Evolutionary conservation across 23 tunicate species (phyloP).

Genomic region (Aplidium turbinatum): DNA sequence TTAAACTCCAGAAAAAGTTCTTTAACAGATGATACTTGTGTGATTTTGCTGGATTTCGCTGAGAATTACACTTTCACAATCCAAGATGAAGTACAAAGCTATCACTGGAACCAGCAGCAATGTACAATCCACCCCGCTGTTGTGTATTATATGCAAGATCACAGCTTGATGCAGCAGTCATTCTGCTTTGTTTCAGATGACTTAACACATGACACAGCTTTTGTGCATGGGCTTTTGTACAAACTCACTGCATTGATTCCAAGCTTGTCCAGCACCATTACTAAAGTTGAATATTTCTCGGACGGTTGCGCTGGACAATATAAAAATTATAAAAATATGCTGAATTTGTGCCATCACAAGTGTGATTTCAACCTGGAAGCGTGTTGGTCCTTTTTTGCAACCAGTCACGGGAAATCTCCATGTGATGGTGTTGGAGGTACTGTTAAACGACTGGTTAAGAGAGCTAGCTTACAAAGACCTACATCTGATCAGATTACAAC

Average conservation of each 20-base stretch:
- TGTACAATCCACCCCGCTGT: slow-evolving; percentile 19
- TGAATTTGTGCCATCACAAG: slow-evolving; percentile 38
- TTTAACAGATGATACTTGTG: neutral
- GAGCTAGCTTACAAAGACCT: slow-evolving; percentile 24
- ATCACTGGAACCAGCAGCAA: slow-evolving; percentile 13
- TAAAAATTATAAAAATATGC: slow-evolving; percentile 30
- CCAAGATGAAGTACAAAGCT: slow-evolving; percentile 29
- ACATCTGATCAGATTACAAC: slow-evolving; percentile 19
- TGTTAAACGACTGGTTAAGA: slow-evolving; percentile 1
- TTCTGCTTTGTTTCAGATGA: slow-evolving; percentile 13
- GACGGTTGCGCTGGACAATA: slow-evolving; percentile 58
- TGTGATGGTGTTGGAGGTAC: slow-evolving; percentile 33
- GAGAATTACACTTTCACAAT: slow-evolving; percentile 2
- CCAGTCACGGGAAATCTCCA: slow-evolving; percentile 49
- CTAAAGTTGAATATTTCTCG: slow-evolving; percentile 22
- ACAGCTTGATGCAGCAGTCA: neutral
- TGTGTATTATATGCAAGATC: neutral
- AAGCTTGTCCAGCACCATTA: neutral
- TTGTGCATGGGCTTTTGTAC: slow-evolving; percentile 11
- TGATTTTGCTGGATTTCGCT: slow-evolving; percentile 25
- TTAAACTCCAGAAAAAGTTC: slow-evolving; percentile 1
- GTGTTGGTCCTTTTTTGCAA: slow-evolving; percentile 42
- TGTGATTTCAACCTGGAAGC: slow-evolving; percentile 28
- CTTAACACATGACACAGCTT: slow-evolving; percentile 7
- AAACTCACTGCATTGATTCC: neutral